A percentile compares a stretch with the other conserved stretches of the same genome.
phyloP scores from a whole-genome alignment of 2,888 invertebrate genomes.

The Adela reaumurella region DNA sequence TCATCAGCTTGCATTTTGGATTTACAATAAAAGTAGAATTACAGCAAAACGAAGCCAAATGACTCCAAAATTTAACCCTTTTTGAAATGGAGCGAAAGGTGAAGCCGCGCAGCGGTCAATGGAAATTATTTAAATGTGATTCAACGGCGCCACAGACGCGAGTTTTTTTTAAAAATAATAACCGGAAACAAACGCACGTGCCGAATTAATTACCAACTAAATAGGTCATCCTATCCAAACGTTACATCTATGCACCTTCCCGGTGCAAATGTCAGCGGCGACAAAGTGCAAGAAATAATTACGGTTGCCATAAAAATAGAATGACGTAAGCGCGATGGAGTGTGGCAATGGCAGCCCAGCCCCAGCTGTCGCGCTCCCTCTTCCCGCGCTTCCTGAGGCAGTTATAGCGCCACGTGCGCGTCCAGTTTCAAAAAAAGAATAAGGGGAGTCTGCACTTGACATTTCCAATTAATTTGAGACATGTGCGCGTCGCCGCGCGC shows the following conservation, averaged over 20 bases:
- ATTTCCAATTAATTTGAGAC: conserved; percentile 57
- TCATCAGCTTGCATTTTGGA: too few relatives aligned
- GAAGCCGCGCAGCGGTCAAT: background rate
- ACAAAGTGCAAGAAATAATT: background rate
- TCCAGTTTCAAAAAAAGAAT: conserved; percentile 37
- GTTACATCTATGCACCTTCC: conserved; percentile 18
- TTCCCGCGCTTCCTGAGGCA: conserved; percentile 13
- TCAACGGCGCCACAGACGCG: conserved; percentile 16
- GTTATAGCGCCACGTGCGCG: conserved; percentile 18
- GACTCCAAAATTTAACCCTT: too few relatives aligned
- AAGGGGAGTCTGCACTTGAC: conserved; percentile 42
- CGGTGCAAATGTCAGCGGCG: background rate
- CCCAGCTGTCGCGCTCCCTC: conserved; percentile 12
- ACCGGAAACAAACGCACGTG: conserved; percentile 4
- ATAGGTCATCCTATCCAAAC: conserved; percentile 37
- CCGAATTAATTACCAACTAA: conserved; percentile 34
- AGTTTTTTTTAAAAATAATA: background rate
- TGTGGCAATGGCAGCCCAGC: too few relatives aligned
- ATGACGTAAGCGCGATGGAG: background rate
- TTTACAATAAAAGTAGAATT: too few relatives aligned
- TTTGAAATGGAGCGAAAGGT: too few relatives aligned
- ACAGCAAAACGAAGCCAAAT: too few relatives aligned
- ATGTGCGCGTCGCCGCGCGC: conserved; percentile 55
- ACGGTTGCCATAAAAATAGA: background rate
- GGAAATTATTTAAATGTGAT: conserved; percentile 18